phyloP scores from a whole-genome alignment of 2,888 invertebrate genomes.

The Therioaphis trifolii region DNA sequence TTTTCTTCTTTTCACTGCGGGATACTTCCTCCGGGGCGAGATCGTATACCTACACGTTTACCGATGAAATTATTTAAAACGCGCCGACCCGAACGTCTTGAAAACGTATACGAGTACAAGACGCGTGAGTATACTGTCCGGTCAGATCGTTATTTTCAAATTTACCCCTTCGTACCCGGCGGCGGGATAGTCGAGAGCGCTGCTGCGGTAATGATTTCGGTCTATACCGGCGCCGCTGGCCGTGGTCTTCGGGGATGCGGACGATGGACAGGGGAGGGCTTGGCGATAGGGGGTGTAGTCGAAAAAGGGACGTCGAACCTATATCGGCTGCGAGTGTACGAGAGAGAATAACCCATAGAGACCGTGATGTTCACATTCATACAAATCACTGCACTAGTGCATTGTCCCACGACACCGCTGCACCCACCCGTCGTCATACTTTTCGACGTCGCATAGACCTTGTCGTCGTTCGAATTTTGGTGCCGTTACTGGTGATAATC shows the following conservation, averaged over 20 bases:
- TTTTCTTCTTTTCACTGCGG: too few species aligned
- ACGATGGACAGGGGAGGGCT: background rate
- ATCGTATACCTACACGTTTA: background rate
- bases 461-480: too few species aligned
- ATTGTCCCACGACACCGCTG: too few species aligned
- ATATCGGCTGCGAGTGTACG: too few species aligned
- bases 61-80: background rate
- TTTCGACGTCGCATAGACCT: too few species aligned
- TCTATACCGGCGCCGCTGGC: background rate
- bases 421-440: too few species aligned
- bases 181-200: too few species aligned
- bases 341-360: too few species aligned
- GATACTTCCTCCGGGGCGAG: background rate
- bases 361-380: too few species aligned
- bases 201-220: background rate
- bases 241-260: background rate
- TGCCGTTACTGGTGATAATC: too few species aligned
- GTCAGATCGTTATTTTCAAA: background rate
- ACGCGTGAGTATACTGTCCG: background rate
- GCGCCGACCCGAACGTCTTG: conserved; percentile 10
- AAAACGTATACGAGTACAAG: too few species aligned
- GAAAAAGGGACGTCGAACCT: background rate
- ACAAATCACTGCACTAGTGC: too few species aligned
- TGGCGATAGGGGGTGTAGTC: background rate
- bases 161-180: background rate